phyloP scores from a whole-genome alignment of 1,140 invertebrate species.

The Drosophila takahashii region DNA sequence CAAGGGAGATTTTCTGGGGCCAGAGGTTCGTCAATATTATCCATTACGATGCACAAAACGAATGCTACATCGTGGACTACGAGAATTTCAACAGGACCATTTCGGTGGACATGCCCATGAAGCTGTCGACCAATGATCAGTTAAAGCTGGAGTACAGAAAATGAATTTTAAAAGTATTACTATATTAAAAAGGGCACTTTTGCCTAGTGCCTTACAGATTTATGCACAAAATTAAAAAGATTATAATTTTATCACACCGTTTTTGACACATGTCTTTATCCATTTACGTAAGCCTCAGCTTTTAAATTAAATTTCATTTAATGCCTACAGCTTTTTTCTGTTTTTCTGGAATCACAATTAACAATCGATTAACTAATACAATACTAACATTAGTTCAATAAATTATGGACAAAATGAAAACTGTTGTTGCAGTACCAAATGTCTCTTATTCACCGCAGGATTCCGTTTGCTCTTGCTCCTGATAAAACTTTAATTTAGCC shows the following conservation, averaged over 20 bases:
- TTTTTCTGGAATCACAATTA: background rate
- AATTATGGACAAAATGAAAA: background rate
- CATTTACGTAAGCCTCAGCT: background rate
- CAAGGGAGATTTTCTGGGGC: conserved; percentile 94
- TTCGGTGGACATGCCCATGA: conserved; percentile 72
- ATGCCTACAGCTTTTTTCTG: background rate
- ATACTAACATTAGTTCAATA: conserved; percentile 2
- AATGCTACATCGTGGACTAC: conserved; percentile 97
- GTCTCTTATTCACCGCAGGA: conserved; percentile 5
- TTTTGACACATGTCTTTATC: background rate
- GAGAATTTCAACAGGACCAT: conserved; percentile 95
- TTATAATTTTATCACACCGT: background rate
- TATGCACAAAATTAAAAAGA: no score
- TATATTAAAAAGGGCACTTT: background rate
- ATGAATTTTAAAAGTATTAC: background rate
- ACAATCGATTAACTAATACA: background rate
- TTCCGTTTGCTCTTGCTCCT: conserved; percentile 1
- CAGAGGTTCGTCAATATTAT: conserved; percentile 90
- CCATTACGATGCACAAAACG: conserved; percentile 93
- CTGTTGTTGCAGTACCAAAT: background rate
- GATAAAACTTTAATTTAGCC: conserved; percentile 40
- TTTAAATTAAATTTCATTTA: background rate
- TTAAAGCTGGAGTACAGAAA: conserved; percentile 52
- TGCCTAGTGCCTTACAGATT: background rate
- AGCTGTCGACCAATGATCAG: conserved; percentile 15